Conservation (phyloP, 2,113 vertebrate species). For the Hemiprocne comata region DNA sequence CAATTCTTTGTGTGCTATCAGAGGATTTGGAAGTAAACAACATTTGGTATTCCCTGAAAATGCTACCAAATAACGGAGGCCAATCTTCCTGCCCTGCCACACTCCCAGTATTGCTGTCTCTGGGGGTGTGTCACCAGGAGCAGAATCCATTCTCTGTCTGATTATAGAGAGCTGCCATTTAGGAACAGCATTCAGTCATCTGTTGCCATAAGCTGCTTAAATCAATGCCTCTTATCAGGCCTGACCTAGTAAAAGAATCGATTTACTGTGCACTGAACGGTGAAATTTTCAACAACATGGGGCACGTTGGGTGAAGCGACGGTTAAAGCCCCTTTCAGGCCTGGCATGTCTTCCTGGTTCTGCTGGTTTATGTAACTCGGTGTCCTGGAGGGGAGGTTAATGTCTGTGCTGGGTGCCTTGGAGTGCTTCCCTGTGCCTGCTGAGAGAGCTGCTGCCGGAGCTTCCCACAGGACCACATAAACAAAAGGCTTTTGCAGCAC, state of each 20-base stretch:
- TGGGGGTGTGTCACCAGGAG: not conserved
- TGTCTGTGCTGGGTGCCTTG: accelerated
- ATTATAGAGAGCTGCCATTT: not conserved
- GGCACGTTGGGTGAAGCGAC: not conserved
- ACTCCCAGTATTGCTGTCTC: not conserved
- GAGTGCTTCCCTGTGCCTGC: not conserved
- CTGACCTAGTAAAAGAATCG: constrained; percentile 36
- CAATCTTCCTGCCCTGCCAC: not conserved
- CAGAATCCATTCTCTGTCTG: not conserved
- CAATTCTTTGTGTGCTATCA: constrained; percentile 23
- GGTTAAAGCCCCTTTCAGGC: not conserved
- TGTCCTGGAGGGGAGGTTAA: not conserved
- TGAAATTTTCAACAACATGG: not conserved
- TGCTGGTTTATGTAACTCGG: not conserved
- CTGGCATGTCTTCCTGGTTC: accelerated
- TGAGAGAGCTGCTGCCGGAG: not conserved
- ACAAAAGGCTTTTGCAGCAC: not conserved
- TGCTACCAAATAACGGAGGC: not conserved
- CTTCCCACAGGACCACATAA: not conserved
- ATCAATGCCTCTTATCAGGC: not conserved
- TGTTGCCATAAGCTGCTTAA: constrained; percentile 33
- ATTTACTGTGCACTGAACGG: not conserved
- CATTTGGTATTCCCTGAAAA: constrained; percentile 15
- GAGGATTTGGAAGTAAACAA: constrained; percentile 46
- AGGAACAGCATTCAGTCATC: not conserved